These are phyloP conservation scores for Drosophila pandora DNA, from an alignment of 1,140 invertebrate genomes.

Conservation along the genomic window DNA sequence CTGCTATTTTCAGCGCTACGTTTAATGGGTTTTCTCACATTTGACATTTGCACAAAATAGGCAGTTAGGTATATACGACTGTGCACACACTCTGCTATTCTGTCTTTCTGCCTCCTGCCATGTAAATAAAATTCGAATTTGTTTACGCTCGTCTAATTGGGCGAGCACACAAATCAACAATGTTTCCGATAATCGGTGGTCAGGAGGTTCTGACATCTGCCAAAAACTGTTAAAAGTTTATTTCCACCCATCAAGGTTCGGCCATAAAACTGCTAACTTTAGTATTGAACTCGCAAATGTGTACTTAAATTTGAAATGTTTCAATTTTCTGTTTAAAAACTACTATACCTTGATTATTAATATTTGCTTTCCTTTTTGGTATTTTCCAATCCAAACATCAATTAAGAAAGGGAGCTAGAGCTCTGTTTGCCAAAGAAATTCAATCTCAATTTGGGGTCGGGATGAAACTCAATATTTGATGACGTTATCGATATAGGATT, in stretches of 20 bases:
- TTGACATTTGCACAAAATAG: constrained; percentile 57
- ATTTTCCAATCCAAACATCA: background rate
- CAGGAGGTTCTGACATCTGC: constrained; percentile 29
- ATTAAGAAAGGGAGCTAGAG: background rate
- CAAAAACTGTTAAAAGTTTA: constrained; percentile 27
- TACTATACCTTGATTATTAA: too few species aligned
- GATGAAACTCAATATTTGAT: constrained; percentile 24
- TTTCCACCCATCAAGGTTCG: constrained; percentile 8
- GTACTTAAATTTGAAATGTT: too few species aligned
- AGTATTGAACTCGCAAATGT: background rate
- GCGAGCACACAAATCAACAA: constrained; percentile 35
- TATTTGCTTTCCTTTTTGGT: background rate
- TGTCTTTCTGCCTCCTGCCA: constrained; percentile 2
- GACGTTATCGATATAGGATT: constrained; percentile 35
- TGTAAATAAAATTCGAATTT: constrained; percentile 31
- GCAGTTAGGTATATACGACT: constrained; percentile 1
- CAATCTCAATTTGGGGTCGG: constrained; percentile 1
- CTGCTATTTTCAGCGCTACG: constrained; percentile 51
- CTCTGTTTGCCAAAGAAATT: constrained; percentile 8
- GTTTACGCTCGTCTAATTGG: constrained; percentile 40
- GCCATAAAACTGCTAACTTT: background rate
- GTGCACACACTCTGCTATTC: background rate
- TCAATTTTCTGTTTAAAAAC: too few species aligned
- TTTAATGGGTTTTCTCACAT: constrained; percentile 63
- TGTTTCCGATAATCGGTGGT: constrained; percentile 20